A percentile compares a stretch with the other conserved stretches of the same genome.
phyloP scores from a whole-genome alignment of 2,113 vertebrate genomes.

The Peromyscus maniculatus region DNA sequence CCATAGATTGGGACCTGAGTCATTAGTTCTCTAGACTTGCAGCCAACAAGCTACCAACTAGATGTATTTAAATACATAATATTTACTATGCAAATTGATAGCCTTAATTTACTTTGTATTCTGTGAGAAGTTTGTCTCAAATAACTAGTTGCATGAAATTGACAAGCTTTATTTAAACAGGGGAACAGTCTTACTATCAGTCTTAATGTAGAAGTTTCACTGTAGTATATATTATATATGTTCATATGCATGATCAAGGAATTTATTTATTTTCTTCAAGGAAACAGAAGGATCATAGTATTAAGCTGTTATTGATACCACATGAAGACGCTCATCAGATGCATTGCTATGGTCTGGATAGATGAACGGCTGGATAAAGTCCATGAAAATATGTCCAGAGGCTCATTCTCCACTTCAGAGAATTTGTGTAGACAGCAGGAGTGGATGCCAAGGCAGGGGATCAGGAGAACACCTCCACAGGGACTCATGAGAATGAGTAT shows the following conservation, averaged over 20 bases:
- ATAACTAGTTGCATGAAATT: constrained; percentile 26
- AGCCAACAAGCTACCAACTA: background rate
- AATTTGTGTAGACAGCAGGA: constrained; percentile 5
- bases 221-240: background rate
- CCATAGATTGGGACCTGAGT: background rate
- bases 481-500: constrained; percentile 47
- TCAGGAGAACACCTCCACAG: constrained; percentile 55
- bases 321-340: background rate
- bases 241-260: background rate
- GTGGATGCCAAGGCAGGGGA: constrained; percentile 52
- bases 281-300: background rate
- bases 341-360: background rate
- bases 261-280: background rate
- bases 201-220: background rate
- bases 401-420: constrained; percentile 47
- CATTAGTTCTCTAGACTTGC: background rate
- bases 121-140: background rate
- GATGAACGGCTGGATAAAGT: background rate
- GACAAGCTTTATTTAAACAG: constrained; percentile 28
- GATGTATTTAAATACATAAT: background rate
- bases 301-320: constrained; percentile 33
- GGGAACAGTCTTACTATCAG: background rate
- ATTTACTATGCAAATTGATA: background rate
- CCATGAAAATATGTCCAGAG: background rate
- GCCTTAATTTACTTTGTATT: constrained; percentile 46